Conservation (phyloP, 2,113 vertebrate genomes). For the Malurus elegans region DNA sequence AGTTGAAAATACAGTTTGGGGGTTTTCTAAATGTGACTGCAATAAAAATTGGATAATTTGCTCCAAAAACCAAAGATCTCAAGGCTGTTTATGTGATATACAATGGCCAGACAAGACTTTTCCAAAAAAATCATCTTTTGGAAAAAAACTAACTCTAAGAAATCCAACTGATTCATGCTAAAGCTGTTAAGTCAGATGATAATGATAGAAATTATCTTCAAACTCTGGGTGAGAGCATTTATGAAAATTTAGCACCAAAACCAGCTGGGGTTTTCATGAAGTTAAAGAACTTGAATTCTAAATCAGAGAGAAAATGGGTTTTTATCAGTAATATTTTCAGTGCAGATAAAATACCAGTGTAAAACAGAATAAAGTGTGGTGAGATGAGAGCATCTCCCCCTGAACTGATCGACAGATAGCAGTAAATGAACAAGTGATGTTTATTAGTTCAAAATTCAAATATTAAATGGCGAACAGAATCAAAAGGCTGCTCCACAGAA, state of each 20-base stretch:
- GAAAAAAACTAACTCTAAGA: background rate
- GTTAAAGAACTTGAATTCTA: background rate
- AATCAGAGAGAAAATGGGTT: background rate
- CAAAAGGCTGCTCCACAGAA: constrained; percentile 40
- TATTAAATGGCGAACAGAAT: constrained; percentile 60
- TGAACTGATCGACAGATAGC: constrained; percentile 64
- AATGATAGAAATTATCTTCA: background rate
- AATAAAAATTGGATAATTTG: background rate
- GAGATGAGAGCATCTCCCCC: background rate
- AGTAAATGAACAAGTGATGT: constrained; percentile 61
- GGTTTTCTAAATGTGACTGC: background rate
- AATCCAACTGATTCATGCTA: background rate
- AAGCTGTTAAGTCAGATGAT: background rate
- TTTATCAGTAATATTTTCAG: background rate
- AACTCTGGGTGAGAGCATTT: background rate
- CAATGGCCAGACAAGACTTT: background rate
- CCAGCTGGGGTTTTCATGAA: background rate
- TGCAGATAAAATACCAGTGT: background rate
- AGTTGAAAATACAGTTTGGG: background rate
- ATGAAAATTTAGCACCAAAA: background rate
- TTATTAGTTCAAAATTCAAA: constrained; percentile 71
- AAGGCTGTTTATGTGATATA: background rate
- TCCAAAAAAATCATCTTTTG: background rate
- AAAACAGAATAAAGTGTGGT: background rate
- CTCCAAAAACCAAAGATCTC: background rate